These are phyloP conservation scores for Garrulus glandarius DNA, from an alignment of 2,797 vertebrate species.

Conservation along the genomic window DNA sequence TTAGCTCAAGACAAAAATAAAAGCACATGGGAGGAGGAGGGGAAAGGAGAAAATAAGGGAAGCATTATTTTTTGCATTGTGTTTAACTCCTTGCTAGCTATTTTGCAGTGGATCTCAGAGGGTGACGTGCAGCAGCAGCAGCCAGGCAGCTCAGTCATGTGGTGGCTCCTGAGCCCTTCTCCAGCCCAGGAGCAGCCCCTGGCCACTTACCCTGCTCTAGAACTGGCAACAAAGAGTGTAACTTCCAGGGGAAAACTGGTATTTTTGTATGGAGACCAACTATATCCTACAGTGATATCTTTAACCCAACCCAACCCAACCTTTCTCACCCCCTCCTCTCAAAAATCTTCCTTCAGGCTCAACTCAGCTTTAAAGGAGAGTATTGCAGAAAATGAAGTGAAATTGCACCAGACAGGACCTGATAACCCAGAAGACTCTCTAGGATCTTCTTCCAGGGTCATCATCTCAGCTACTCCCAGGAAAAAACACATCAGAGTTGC, in stretches of 20 bases:
- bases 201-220: not conserved
- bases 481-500: rapidly evolving
- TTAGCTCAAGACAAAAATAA: conserved; percentile 47
- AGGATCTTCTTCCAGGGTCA: not conserved
- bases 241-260: not conserved
- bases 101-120: not conserved
- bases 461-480: not conserved
- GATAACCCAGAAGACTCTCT: not conserved
- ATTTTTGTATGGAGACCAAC: not conserved
- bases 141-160: not conserved
- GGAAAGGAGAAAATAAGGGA: not conserved
- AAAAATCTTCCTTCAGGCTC: not conserved
- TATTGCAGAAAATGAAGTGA: not conserved
- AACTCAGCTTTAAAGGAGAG: not conserved
- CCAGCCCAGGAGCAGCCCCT: not conserved
- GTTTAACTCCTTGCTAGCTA: not conserved
- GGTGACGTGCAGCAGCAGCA: not conserved
- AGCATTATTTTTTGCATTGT: not conserved
- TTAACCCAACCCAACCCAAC: not conserved
- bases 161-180: not conserved
- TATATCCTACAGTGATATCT: too few species aligned
- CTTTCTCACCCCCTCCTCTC: rapidly evolving
- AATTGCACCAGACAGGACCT: not conserved
- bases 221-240: not conserved
- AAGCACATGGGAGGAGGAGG: conserved; percentile 23